phyloP scores from a whole-genome alignment of 2,113 vertebrate species.

The Bucco capensis region DNA sequence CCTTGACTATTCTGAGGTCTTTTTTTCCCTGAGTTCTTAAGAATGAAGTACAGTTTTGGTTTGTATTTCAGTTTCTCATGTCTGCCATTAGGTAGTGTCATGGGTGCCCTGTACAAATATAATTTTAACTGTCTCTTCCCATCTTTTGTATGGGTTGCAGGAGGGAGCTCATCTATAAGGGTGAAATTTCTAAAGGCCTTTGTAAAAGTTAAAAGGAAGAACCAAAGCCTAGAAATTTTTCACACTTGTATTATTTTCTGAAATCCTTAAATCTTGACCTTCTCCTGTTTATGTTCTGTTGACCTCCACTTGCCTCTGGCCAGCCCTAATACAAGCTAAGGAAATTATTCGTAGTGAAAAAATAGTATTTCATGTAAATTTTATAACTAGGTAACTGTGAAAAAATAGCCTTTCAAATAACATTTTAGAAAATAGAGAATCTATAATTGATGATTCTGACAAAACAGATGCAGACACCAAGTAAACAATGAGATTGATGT shows the following conservation, averaged over 20 bases:
- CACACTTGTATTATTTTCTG: background rate
- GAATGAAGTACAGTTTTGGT: background rate
- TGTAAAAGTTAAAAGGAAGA: background rate
- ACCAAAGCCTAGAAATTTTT: background rate
- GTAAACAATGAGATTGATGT: background rate
- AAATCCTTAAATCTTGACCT: background rate
- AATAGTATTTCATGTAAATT: background rate
- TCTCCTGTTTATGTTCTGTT: background rate
- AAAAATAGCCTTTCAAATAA: background rate
- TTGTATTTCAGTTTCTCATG: background rate
- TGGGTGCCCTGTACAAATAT: background rate
- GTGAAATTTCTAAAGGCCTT: background rate
- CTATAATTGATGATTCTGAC: background rate
- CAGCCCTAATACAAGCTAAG: background rate
- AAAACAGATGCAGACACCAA: background rate
- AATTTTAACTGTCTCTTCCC: background rate
- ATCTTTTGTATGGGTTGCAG: background rate
- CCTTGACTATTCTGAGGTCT: background rate
- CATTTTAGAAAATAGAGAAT: background rate
- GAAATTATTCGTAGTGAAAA: background rate
- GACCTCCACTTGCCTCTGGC: background rate
- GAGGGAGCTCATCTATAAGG: background rate
- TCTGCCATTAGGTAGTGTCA: background rate
- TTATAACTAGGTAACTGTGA: background rate
- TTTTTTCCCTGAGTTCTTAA: background rate